Percentiles rank a stretch among this genome's conserved stretches.
phyloP scores from a whole-genome alignment of 1,140 invertebrate species.

The Caerostris extrusa region DNA sequence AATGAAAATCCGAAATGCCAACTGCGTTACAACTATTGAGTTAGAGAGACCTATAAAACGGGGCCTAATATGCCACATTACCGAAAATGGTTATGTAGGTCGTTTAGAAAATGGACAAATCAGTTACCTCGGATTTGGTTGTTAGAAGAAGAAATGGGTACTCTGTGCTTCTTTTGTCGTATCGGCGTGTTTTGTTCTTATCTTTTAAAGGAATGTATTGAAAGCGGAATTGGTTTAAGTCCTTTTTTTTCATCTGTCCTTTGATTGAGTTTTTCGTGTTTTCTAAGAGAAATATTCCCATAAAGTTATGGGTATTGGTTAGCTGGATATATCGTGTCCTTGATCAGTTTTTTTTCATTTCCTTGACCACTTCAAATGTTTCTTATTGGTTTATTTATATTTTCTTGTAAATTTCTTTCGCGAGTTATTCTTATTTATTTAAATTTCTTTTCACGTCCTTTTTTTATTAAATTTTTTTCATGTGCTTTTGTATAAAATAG shows the following conservation, averaged over 20 bases:
- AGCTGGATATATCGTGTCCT: too few relatives aligned
- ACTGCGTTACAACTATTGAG: slow-evolving; percentile 36
- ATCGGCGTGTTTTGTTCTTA: slow-evolving; percentile 43
- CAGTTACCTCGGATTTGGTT: slow-evolving; percentile 76
- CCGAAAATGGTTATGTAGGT: slow-evolving; percentile 76
- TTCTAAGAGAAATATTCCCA: too few relatives aligned
- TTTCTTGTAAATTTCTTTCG: too few relatives aligned
- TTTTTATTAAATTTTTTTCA: too few relatives aligned
- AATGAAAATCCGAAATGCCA: slow-evolving; percentile 61
- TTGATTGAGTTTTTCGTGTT: too few relatives aligned
- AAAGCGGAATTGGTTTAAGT: slow-evolving; percentile 2
- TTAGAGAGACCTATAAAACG: slow-evolving; percentile 57
- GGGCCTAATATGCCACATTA: slow-evolving; percentile 73
- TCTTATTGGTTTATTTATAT: too few relatives aligned
- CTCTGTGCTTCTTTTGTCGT: slow-evolving; percentile 48
- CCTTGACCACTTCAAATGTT: too few relatives aligned
- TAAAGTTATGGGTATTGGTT: too few relatives aligned
- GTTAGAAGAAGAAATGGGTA: slow-evolving; percentile 59
- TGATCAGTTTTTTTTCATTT: too few relatives aligned
- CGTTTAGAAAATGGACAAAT: slow-evolving; percentile 76
- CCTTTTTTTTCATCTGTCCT: background rate
- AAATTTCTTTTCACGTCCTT: too few relatives aligned
- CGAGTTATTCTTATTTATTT: too few relatives aligned
- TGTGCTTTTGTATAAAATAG: too few relatives aligned
- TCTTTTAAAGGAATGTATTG: slow-evolving; percentile 20